These are phyloP conservation scores for Tachysurus fulvidraco DNA, from an alignment of 2,113 vertebrate species.

Conservation along the genomic window DNA sequence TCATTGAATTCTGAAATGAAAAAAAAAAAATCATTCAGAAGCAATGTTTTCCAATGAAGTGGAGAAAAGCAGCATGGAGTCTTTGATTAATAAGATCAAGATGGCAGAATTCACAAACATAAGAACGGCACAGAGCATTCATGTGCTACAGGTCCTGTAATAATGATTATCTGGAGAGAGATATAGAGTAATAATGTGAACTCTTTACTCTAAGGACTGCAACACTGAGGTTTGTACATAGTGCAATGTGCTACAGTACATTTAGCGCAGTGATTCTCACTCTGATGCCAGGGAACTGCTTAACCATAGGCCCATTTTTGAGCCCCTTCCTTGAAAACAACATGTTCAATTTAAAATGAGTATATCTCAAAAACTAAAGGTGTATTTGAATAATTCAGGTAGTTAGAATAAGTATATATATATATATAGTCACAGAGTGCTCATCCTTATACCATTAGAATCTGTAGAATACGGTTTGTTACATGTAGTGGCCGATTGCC, in stretches of 20 bases:
- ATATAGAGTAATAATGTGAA: not conserved
- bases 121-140: not conserved
- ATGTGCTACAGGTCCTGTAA: not conserved
- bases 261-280: not conserved
- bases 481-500: too few relatives aligned
- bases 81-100: constrained; percentile 20
- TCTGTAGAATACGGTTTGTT: too few relatives aligned
- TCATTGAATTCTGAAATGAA: not conserved
- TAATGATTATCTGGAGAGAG: not conserved
- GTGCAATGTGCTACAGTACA: not conserved
- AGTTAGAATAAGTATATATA: too few relatives aligned
- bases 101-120: constrained; percentile 3
- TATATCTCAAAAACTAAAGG: too few relatives aligned
- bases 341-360: too few relatives aligned
- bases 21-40: not conserved
- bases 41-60: not conserved
- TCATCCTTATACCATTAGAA: too few relatives aligned
- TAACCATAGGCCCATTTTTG: not conserved
- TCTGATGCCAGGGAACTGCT: not conserved
- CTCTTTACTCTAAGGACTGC: not conserved
- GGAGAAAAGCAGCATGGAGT: not conserved
- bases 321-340: not conserved
- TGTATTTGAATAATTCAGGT: too few relatives aligned
- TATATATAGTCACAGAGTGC: too few relatives aligned
- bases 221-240: not conserved